Evolutionary conservation across 1,140 invertebrate species (phyloP), one percentile per base, ranked within the genome.

Genomic region (Batillaria attramentaria): DNA sequence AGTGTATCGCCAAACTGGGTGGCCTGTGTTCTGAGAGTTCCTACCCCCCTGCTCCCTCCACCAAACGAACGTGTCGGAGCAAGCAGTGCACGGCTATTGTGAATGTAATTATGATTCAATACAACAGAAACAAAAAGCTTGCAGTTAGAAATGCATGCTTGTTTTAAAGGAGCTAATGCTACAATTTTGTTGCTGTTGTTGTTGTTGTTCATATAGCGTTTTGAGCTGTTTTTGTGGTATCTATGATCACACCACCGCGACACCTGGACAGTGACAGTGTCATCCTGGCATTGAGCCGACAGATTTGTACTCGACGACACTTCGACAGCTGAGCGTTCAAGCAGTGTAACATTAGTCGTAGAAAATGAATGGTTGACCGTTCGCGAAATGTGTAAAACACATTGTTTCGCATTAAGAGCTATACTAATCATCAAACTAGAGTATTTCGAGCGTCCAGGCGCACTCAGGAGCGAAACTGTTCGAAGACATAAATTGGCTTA

Each of bases 1-100:
- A 73, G 18, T 86, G 85, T 65, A 73, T 86, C 70, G 68, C 79
- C 43, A 77, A 80, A 3, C 77, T 84, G 16, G 81, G 82, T 42
- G 84, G 85, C 6, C 60, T 85, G 6, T 86, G 85, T 62, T 41
- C 73, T 28, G 65, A 43, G 13, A 20, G 37, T 3, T 54, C 24
- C 42, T 86, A 84, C 42, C 79, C 81, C 3, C 28, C 70, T 0
- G 28, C 24, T 33, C 28, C 37, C 8, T 3, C 33, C 3, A 6
- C 65, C 39, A 13, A 31, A 6, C 31, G 39, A 5, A 35, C 33
- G 41, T 85, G 84, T 50, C 60, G 42, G 24, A 85, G 78, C 50
- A 43, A n/a, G 16, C 57, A 68, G 3, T 85, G 84, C 72, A 65
- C 35, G 10, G 57, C 82, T n/a, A 74, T 78, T 0, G 75, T 76